Conservation (phyloP, 2,797 vertebrate genomes). For the Sphenodon punctatus region DNA sequence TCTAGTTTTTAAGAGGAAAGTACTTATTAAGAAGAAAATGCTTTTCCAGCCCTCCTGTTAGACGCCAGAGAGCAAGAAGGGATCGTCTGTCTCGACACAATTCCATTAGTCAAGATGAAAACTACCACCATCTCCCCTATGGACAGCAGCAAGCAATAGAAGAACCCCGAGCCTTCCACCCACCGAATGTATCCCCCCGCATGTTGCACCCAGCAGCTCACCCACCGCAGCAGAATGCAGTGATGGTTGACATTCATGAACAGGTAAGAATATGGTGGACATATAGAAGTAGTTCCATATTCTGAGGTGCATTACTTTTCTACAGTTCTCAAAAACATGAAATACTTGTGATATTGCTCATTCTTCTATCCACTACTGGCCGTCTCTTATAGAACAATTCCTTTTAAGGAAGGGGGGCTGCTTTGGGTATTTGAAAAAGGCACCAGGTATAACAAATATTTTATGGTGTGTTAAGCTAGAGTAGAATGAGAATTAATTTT, state of each 20-base stretch:
- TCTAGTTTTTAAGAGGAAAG: too few relatives aligned
- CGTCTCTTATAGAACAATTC: background rate
- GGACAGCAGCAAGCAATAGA: conserved; percentile 89
- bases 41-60: conserved; percentile 88
- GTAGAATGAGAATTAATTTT: background rate
- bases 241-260: conserved; percentile 94
- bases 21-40: too few relatives aligned
- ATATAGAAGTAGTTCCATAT: background rate
- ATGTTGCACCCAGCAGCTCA: conserved; percentile 91
- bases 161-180: conserved; percentile 93
- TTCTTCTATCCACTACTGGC: background rate
- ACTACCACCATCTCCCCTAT: conserved; percentile 90
- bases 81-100: conserved; percentile 89
- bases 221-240: conserved; percentile 88
- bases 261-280: conserved; percentile 78
- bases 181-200: conserved; percentile 89
- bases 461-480: background rate
- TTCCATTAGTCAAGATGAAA: conserved; percentile 88
- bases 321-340: background rate
- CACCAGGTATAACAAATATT: background rate
- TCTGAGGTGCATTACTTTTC: background rate
- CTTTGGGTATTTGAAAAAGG: background rate
- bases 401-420: background rate
- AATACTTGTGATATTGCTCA: background rate
- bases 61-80: conserved; percentile 91